Base-by-base conservation (phyloP, 2,113 vertebrate genomes). In the Oreocharis arfaki region DNA sequence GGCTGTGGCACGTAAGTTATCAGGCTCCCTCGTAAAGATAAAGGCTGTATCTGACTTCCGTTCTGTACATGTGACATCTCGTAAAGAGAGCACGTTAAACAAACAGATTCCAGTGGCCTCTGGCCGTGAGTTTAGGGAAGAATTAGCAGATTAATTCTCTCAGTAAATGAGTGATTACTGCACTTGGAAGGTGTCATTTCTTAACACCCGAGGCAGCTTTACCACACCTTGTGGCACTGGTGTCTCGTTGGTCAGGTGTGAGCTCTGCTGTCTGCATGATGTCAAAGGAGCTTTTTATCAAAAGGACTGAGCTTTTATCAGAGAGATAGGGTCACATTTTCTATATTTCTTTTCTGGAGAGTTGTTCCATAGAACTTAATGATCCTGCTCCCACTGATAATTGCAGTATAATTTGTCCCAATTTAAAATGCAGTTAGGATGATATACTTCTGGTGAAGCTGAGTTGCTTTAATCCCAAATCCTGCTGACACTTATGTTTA, bases 1-100 rank as follows among this genome's bases (percentile, higher is more conserved):
- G 67, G 74, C 93, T 95, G 82, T 84, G 74, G 70, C 87, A 93
- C 70, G 16, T 13, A 85, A 93, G 57, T 93, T 96, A 52, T 41
- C 64, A 57, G 33, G 69, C 55, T 96, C 44, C 1, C 61, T 93
- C 15, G 6, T 67, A 56, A 68, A 82, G 70, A 68, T 55, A 68
- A 60, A 68, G 46, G 53, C 42, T 49, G 27, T 61, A 56, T 64
- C 53, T 91, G 67, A 33, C 59, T 67, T 87, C 64, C 19, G 53
- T 46, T 78, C 39, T 50, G 33, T 56, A 13, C 2, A 0, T 70
- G 21, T 37, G 73, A 69, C 32, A 50, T 17, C 20, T 47, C 24
- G 33, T 9, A 55, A 50, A 53, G 61, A 39, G n/a, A 92, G 84
- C 79, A 78, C 53, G 90, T 84, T 10, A 79, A 90, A 89, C 22